These are phyloP conservation scores for Diadegma fenestrale DNA, from an alignment of 2,888 invertebrate genomes.

Conservation along the genomic window DNA sequence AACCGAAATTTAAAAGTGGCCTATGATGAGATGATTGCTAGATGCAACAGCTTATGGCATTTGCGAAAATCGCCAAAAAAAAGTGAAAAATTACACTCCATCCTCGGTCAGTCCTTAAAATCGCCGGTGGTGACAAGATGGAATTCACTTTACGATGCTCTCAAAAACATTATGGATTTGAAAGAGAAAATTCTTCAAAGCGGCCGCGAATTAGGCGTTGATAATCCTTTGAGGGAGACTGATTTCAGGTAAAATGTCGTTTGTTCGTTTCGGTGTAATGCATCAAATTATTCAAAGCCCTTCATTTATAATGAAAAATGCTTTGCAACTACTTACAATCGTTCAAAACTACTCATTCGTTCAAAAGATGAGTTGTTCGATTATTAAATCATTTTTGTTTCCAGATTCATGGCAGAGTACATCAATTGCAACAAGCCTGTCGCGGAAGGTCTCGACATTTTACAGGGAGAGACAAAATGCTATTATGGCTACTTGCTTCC, in stretches of 20 bases:
- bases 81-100: conserved; percentile 28
- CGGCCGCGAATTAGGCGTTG: conserved; percentile 27
- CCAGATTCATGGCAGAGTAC: conserved; percentile 36
- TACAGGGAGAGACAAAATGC: conserved; percentile 53
- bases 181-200: conserved; percentile 34
- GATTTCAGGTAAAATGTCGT: background rate
- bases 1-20: conserved; percentile 1
- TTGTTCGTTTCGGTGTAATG: background rate
- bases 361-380: no score
- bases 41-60: conserved; percentile 27
- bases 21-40: conserved; percentile 12
- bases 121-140: conserved; percentile 44
- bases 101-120: conserved; percentile 32
- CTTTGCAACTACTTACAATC: no score
- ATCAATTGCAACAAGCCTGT: conserved; percentile 14
- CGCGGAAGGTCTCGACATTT: conserved; percentile 22
- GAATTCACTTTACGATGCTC: conserved; percentile 57
- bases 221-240: conserved; percentile 40
- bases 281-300: conserved; percentile 15
- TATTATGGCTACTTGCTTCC: conserved; percentile 52
- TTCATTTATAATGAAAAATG: conserved; percentile 24
- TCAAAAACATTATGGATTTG: conserved; percentile 45
- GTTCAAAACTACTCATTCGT: no score
- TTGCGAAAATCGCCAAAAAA: conserved; percentile 40
- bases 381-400: background rate